These are phyloP conservation scores for Corapipo altera DNA, from an alignment of 2,113 vertebrate species.

Conservation along the genomic window DNA sequence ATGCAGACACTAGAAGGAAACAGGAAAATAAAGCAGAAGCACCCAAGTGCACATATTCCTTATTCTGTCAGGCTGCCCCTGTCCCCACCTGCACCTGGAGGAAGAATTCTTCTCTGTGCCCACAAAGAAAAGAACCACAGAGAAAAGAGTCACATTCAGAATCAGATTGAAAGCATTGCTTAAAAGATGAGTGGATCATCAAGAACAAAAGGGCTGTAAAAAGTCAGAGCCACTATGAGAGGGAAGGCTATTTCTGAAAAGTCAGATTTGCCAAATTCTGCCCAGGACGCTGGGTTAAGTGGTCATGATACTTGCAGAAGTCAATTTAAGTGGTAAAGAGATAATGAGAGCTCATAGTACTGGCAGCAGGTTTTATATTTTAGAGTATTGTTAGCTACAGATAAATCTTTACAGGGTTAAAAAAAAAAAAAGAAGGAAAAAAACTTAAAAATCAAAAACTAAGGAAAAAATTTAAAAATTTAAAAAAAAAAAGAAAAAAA, in stretches of 20 bases:
- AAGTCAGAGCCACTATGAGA: background rate
- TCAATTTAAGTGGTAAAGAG: background rate
- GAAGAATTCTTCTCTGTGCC: background rate
- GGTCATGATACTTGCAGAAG: background rate
- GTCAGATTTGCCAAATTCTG: background rate
- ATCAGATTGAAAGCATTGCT: background rate
- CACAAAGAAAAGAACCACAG: background rate
- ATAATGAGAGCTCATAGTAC: background rate
- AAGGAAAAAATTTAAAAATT: background rate
- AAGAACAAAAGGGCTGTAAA: background rate
- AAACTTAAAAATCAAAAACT: rapidly evolving
- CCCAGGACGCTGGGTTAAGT: background rate
- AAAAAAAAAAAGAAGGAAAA: background rate
- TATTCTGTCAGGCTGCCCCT: background rate
- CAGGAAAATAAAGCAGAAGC: background rate
- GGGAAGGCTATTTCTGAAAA: background rate
- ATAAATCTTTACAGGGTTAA: background rate
- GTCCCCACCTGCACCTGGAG: rapidly evolving
- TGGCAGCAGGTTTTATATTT: background rate
- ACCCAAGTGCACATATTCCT: rapidly evolving
- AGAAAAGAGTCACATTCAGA: background rate
- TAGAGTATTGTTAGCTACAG: background rate
- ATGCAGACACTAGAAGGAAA: background rate
- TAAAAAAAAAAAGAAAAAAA: background rate
- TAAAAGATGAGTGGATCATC: background rate